Conservation (phyloP, 2,888 invertebrate species). For the Mylabris sibirica region DNA sequence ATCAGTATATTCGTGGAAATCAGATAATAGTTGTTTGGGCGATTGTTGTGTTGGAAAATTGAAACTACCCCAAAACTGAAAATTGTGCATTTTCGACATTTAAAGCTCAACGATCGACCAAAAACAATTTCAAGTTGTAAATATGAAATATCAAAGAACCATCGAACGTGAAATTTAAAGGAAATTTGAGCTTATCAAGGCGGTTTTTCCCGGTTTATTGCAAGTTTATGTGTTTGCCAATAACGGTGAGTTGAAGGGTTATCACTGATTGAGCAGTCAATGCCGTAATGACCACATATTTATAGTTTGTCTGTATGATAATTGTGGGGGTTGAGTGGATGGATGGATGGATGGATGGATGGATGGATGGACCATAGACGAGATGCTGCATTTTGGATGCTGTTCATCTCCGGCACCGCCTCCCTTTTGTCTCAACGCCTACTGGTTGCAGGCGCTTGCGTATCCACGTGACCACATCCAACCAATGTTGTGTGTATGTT, state of each 20-base stretch:
- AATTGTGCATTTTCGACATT: neutral
- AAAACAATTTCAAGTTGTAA: neutral
- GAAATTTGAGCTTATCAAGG: neutral
- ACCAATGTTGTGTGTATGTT: conserved; percentile 50
- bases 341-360: neutral
- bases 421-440: conserved; percentile 58
- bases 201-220: neutral
- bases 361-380: neutral
- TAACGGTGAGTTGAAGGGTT: neutral
- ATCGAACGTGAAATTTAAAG: neutral
- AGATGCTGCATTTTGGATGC: conserved; percentile 23
- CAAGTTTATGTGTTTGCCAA: neutral
- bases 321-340: neutral
- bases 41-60: neutral
- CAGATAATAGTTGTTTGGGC: neutral
- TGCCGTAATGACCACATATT: neutral
- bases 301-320: neutral
- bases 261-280: neutral
- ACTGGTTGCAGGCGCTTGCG: conserved; percentile 54
- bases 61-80: neutral
- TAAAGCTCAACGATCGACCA: too few species aligned
- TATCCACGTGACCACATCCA: conserved; percentile 48
- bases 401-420: conserved; percentile 48
- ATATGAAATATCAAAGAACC: neutral
- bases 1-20: neutral